phyloP scores from a whole-genome alignment of 2,888 invertebrate species.

The Macaria notata region DNA sequence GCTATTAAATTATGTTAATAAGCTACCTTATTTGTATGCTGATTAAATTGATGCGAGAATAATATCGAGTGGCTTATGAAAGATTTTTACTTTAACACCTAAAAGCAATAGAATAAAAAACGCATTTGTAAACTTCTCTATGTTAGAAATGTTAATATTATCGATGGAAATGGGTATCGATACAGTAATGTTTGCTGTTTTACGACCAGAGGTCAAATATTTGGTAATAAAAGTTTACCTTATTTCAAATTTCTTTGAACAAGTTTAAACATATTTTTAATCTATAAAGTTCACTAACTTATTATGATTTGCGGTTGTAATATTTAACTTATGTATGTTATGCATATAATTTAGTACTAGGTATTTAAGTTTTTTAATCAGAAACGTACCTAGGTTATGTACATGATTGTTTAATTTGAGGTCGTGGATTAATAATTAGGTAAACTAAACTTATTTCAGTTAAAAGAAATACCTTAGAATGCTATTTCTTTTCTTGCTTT shows the following conservation, averaged over 20 bases:
- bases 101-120: slow-evolving; percentile 16
- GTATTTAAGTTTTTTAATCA: no score
- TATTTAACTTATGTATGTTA: no score
- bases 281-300: neutral
- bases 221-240: neutral
- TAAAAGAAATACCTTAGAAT: slow-evolving; percentile 27
- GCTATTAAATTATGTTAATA: slow-evolving; percentile 27
- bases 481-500: slow-evolving; percentile 20
- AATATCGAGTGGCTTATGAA: slow-evolving; percentile 23
- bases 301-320: neutral
- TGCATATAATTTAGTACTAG: no score
- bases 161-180: neutral
- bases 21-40: slow-evolving; percentile 31
- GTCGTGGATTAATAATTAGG: no score
- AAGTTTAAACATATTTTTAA: neutral
- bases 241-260: neutral
- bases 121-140: slow-evolving; percentile 12
- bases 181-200: slow-evolving; percentile 11
- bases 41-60: slow-evolving; percentile 22
- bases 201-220: slow-evolving; percentile 15
- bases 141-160: slow-evolving; percentile 15
- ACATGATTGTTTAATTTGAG: no score
- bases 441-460: no score
- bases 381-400: no score
- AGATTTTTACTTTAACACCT: slow-evolving; percentile 21